Conservation (phyloP, 2,113 vertebrate genomes). For the Muntiacus reevesi region DNA sequence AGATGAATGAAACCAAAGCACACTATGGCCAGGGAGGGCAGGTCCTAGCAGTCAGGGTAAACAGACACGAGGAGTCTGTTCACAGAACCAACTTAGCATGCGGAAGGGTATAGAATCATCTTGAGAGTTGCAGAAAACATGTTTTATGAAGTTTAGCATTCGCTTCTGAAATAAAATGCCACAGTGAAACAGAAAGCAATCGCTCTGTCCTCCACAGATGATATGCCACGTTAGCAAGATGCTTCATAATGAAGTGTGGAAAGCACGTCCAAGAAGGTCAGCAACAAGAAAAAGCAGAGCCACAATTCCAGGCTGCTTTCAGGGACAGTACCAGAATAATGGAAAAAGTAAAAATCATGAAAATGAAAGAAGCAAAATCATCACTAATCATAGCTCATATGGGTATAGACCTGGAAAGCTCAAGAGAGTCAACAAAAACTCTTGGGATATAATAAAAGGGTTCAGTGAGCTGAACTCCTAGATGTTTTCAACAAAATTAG, state of each 20-base stretch:
- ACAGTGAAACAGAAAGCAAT: not conserved
- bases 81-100: not conserved
- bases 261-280: not conserved
- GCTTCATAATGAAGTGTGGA: not conserved
- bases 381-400: not conserved
- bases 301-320: not conserved
- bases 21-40: not conserved
- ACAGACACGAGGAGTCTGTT: not conserved
- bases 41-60: not conserved
- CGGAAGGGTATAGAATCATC: not conserved
- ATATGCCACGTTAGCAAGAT: not conserved
- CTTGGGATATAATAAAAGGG: not conserved
- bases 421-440: not conserved
- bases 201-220: not conserved
- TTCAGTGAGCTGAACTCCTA: not conserved
- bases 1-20: not conserved
- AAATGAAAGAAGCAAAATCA: not conserved
- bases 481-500: not conserved
- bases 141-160: not conserved
- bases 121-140: not conserved
- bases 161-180: not conserved
- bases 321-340: not conserved
- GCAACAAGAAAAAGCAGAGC: not conserved
- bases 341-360: not conserved
- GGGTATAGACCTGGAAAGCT: not conserved